A percentile compares a stretch with the other conserved stretches of the same genome.
These are phyloP conservation scores for Falco peregrinus DNA, from an alignment of 2,797 vertebrate genomes.

Conservation along the genomic window DNA sequence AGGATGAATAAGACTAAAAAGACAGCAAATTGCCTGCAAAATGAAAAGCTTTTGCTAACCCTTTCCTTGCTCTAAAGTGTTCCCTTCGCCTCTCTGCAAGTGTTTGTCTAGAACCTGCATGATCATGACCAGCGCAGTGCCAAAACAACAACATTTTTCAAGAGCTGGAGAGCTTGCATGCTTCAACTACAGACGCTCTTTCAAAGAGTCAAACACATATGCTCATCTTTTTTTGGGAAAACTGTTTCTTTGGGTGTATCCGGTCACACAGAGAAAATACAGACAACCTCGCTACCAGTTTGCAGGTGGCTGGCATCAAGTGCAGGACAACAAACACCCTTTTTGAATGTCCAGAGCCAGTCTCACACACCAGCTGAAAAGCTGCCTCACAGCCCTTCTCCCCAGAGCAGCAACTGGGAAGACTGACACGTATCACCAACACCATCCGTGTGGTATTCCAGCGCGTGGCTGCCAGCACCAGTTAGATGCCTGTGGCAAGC, in stretches of 20 bases:
- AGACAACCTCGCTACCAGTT: background rate
- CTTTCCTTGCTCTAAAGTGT: slow-evolving; percentile 44
- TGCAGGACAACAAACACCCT: accelerated
- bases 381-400: background rate
- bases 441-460: background rate
- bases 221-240: background rate
- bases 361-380: background rate
- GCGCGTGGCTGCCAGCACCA: background rate
- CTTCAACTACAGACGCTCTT: background rate
- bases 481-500: background rate
- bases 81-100: background rate
- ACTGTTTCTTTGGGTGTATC: background rate
- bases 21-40: slow-evolving; percentile 34
- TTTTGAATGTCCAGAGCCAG: background rate
- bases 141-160: background rate
- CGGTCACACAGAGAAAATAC: background rate
- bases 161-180: background rate
- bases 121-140: background rate
- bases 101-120: background rate
- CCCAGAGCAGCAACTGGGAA: background rate
- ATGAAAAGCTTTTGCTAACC: slow-evolving; percentile 59
- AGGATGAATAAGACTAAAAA: slow-evolving; percentile 64
- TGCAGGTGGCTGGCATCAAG: background rate
- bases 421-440: background rate
- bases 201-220: background rate